Base-by-base conservation (phyloP, 1,140 invertebrate species). In the Sycophaga agraensis region DNA sequence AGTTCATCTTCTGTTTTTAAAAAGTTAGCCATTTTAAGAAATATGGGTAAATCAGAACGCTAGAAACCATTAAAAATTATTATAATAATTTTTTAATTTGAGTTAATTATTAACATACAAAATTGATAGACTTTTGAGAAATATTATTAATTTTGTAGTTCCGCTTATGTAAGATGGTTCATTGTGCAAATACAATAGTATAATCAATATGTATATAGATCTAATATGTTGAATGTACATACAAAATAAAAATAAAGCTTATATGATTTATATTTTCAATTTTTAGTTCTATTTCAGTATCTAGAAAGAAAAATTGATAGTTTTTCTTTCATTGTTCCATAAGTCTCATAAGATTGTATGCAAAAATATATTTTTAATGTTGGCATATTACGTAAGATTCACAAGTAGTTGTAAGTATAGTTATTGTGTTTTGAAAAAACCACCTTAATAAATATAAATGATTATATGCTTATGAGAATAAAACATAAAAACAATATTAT, bases 1-100 rank as follows among this genome's bases (percentile, higher is more conserved):
- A 67, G 39, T 11, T 63, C 24, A 9, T 65, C 22, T 14, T 59
- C 45, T 0, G 55, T 5, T 16, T 54, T 67, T 28, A 67, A 17
- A 1, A 67, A 22, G 46, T 35, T 45, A 19, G 39, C 53, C 66
- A 65, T 65, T 53, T 51, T 53, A 4, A 17, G 28, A 17, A 43
- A 24, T 43, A 67, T 54, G 24, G 62, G 37, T 22, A 50, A 42
- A 14, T 54, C 12, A 0, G 57, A 24, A 8, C 21, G 21, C 58
- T 60, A 26, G 12, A 54, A 43, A 2, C 3, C 4, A 31, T 48
- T 17, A 37, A 50, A 50, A 54, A 39, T 49, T 0, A 26, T 4
- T 2, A 8, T 49, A 14, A 46, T 14, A 22, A 9, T 14, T 46
- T 26, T 14, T 4, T 24, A 21, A 24, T 24, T 31, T 31, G 11